phyloP scores from a whole-genome alignment of 64 coral and sea anemone genomes.

The Actinia equina region DNA sequence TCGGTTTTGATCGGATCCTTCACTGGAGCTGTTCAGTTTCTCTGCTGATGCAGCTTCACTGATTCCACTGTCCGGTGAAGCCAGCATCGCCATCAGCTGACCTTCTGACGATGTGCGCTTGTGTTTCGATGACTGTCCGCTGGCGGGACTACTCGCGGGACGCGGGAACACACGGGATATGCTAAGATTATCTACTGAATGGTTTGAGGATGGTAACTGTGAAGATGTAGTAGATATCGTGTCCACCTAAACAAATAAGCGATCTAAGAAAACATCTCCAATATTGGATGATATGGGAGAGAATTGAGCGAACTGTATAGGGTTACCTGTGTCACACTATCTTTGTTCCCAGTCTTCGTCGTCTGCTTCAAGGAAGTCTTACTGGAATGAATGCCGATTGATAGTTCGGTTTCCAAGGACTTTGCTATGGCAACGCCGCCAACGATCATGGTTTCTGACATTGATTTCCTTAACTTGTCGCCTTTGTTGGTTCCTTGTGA shows the following conservation, averaged over 20 bases:
- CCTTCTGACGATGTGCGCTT: slow-evolving; percentile 75
- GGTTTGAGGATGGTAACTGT: background rate
- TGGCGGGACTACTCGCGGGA: slow-evolving; percentile 66
- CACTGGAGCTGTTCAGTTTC: slow-evolving; percentile 62
- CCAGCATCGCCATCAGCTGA: slow-evolving; percentile 34
- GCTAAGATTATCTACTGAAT: slow-evolving; percentile 18
- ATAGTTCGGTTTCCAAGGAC: slow-evolving; percentile 20
- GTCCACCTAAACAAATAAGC: background rate
- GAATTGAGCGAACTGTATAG: too few relatives aligned
- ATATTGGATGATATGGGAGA: background rate
- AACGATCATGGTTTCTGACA: slow-evolving; percentile 87
- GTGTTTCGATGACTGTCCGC: slow-evolving; percentile 32
- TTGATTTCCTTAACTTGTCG: slow-evolving; percentile 56
- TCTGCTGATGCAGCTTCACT: slow-evolving; percentile 21
- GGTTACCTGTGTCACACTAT: background rate
- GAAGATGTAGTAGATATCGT: background rate
- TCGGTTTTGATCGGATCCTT: slow-evolving; percentile 28
- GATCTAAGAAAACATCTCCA: background rate
- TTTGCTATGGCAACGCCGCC: slow-evolving; percentile 88
- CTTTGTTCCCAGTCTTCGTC: background rate
- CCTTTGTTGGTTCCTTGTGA: background rate
- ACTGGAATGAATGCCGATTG: slow-evolving; percentile 61
- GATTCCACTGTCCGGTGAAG: slow-evolving; percentile 34
- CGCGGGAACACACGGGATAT: slow-evolving; percentile 82
- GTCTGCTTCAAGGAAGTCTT: slow-evolving; percentile 47